Evolutionary conservation across 2,113 vertebrate genomes (phyloP).

Genomic region (Pluvialis apricaria): DNA sequence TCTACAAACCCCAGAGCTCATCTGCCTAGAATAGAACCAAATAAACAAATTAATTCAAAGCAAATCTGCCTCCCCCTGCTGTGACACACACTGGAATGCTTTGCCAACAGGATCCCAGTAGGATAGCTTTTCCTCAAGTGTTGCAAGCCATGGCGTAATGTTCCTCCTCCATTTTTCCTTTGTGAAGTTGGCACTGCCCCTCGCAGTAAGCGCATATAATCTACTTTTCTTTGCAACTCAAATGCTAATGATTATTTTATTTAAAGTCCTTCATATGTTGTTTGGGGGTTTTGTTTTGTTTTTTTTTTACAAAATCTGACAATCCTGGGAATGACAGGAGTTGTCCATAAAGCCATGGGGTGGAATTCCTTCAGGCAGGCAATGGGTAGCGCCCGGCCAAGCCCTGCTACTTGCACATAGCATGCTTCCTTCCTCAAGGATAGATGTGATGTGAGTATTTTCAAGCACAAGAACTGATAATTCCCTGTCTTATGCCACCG

Average conservation of each 20-base stretch:
- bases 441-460: background rate
- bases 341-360: background rate
- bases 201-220: background rate
- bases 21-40: conserved; percentile 30
- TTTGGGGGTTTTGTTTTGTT: background rate
- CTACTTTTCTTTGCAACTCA: background rate
- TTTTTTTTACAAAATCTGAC: background rate
- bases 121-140: background rate
- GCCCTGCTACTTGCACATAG: background rate
- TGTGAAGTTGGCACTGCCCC: background rate
- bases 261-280: background rate
- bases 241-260: background rate
- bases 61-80: background rate
- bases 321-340: background rate
- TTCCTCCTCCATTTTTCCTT: background rate
- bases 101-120: conserved; percentile 12
- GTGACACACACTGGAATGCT: background rate
- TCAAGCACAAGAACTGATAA: background rate
- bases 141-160: background rate
- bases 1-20: conserved; percentile 31
- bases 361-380: background rate
- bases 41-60: conserved; percentile 58
- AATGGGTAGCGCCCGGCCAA: background rate
- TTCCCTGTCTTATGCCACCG: background rate
- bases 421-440: background rate